Percentiles rank a stretch among this genome's conserved stretches.
These are phyloP conservation scores for Phrixothrix hirtus DNA, from an alignment of 2,888 invertebrate species.

Conservation along the genomic window DNA sequence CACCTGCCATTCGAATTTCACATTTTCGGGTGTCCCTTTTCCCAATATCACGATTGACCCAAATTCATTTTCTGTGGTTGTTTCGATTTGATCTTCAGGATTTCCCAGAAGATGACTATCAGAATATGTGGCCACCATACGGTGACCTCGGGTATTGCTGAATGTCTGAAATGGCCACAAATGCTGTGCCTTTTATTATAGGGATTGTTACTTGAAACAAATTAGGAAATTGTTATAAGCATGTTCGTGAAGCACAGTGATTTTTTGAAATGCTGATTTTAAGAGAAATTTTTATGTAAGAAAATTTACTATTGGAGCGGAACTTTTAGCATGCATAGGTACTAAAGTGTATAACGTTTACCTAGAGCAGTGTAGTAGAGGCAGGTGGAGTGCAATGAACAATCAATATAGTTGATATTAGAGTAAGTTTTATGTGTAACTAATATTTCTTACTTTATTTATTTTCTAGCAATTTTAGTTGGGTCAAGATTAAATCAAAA, in stretches of 20 bases:
- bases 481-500: too few species aligned
- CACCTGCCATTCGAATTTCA: conserved; percentile 77
- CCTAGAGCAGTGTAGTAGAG: conserved; percentile 41
- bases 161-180: conserved; percentile 82
- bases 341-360: conserved; percentile 37
- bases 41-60: conserved; percentile 38
- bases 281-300: too few species aligned
- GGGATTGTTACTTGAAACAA: conserved; percentile 26
- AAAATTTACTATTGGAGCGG: too few species aligned
- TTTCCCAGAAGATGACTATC: conserved; percentile 56
- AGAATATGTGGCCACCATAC: conserved; percentile 61
- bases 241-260: too few species aligned
- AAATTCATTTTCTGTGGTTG: conserved; percentile 34
- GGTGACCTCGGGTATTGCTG: conserved; percentile 71
- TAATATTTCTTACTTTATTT: too few species aligned
- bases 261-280: too few species aligned
- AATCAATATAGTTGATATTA: conserved; percentile 30
- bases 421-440: conserved; percentile 10
- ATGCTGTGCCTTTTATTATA: conserved; percentile 66
- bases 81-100: conserved; percentile 37
- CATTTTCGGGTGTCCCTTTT: conserved; percentile 50
- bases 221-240: neutral
- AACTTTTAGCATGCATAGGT: conserved; percentile 31
- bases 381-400: conserved; percentile 34
- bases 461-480: too few species aligned